A percentile compares a stretch with the other conserved stretches of the same genome.
phyloP scores from a whole-genome alignment of 2,888 invertebrate species.

The Lordiphosa fenestrarum region DNA sequence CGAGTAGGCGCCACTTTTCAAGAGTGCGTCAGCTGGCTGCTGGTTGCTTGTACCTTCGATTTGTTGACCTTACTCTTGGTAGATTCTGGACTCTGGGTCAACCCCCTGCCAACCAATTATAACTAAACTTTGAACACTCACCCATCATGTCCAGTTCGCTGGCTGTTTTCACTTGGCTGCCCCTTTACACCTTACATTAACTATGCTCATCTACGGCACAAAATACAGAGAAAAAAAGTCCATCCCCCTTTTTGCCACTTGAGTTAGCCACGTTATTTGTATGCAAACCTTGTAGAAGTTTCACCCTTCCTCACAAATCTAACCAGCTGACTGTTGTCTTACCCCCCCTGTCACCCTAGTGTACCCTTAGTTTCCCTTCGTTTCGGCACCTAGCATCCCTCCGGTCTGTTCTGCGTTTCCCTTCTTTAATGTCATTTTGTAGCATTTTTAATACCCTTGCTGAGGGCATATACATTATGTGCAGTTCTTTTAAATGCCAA shows the following conservation, averaged over 20 bases:
- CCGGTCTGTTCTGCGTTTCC: constrained; percentile 24
- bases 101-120: constrained; percentile 36
- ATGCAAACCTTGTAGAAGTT: constrained; percentile 34
- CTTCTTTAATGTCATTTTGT: constrained; percentile 69
- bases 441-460: constrained; percentile 54
- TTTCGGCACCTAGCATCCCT: constrained; percentile 6
- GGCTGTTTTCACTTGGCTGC: constrained; percentile 66
- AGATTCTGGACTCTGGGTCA: constrained; percentile 8
- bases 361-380: constrained; percentile 19
- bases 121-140: constrained; percentile 34
- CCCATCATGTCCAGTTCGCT: constrained; percentile 69
- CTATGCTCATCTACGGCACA: constrained; percentile 11
- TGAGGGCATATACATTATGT: no score
- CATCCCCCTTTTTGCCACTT: constrained; percentile 53
- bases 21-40: constrained; percentile 5
- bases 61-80: constrained; percentile 40
- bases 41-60: constrained; percentile 31
- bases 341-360: constrained; percentile 9
- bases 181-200: constrained; percentile 29
- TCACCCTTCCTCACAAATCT: constrained; percentile 9
- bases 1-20: constrained; percentile 10
- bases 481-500: no score
- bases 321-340: constrained; percentile 10
- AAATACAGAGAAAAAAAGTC: constrained; percentile 1
- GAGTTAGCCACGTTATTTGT: constrained; percentile 42